Percentiles rank a stretch among this genome's conserved stretches.
These are phyloP conservation scores for Eupithecia abbreviata DNA, from an alignment of 2,888 invertebrate species.

Conservation along the genomic window DNA sequence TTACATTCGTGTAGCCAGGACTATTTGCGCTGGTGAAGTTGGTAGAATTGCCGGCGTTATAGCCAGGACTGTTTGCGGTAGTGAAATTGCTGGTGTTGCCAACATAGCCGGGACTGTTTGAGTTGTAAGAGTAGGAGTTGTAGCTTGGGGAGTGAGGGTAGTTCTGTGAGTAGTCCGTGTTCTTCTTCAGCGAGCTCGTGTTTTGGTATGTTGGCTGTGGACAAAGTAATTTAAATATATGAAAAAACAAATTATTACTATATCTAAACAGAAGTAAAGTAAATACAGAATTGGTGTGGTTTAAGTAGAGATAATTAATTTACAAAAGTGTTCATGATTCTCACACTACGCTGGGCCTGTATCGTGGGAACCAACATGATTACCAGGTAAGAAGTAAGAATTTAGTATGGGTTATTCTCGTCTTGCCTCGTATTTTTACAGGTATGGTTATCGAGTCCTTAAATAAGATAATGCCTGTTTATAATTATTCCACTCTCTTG, in stretches of 20 bases:
- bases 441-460: background rate
- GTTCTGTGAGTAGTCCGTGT: conserved; percentile 56
- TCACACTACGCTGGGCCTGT: no score
- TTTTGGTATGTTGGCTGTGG: conserved; percentile 88
- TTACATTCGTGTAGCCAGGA: conserved; percentile 27
- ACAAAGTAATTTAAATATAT: conserved; percentile 46
- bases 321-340: no score
- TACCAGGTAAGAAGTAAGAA: no score
- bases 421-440: background rate
- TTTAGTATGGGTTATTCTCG: background rate
- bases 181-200: conserved; percentile 75
- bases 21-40: conserved; percentile 38
- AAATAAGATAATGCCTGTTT: background rate
- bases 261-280: no score
- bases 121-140: conserved; percentile 41
- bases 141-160: conserved; percentile 61
- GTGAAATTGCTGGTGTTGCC: conserved; percentile 5
- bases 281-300: no score
- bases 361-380: no score
- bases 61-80: conserved; percentile 27
- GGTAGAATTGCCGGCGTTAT: conserved; percentile 18
- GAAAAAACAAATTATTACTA: background rate
- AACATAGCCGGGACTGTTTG: conserved; percentile 24
- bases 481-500: no score
- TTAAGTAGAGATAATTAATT: no score